A percentile compares a stretch with the other conserved stretches of the same genome.
phyloP scores from a whole-genome alignment of 2,888 invertebrate genomes.

The Rotaria macrura region DNA sequence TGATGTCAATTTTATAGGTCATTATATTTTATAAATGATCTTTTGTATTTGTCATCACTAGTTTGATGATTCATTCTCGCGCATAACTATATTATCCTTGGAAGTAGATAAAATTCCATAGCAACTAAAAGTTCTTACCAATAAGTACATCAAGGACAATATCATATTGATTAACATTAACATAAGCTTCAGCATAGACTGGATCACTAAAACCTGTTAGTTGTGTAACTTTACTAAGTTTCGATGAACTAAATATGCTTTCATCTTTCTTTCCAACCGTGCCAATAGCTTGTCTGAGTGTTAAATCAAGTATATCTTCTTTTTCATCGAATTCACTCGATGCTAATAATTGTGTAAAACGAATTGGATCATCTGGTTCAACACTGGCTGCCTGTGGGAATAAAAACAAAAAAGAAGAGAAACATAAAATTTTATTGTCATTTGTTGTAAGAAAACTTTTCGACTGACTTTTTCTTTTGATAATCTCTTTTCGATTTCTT shows the following conservation, averaged over 20 bases:
- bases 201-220: constrained; percentile 97
- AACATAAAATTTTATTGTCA: constrained; percentile 55
- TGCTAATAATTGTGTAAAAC: constrained; percentile 64
- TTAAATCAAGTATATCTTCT: constrained; percentile 80
- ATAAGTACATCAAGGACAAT: constrained; percentile 93
- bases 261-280: constrained; percentile 49
- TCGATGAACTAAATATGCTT: constrained; percentile 53
- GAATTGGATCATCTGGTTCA: constrained; percentile 75
- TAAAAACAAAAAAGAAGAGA: too few relatives aligned
- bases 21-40: too few relatives aligned
- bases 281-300: constrained; percentile 75
- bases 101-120: too few relatives aligned
- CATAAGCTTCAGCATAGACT: constrained; percentile 98
- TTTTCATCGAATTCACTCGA: constrained; percentile 57
- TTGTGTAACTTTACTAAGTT: constrained; percentile 67
- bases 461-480: neutral
- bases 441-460: constrained; percentile 54
- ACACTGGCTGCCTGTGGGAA: constrained; percentile 54
- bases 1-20: too few relatives aligned
- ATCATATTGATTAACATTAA: constrained; percentile 79
- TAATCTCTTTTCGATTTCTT: neutral
- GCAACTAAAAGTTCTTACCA: constrained; percentile 52
- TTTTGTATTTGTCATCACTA: too few relatives aligned
- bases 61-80: too few relatives aligned
- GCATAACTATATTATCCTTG: too few relatives aligned